Evolutionary conservation across 2,797 vertebrate genomes (phyloP), one percentile per base, ranked within the genome.

Genomic region (Platalea minor): DNA sequence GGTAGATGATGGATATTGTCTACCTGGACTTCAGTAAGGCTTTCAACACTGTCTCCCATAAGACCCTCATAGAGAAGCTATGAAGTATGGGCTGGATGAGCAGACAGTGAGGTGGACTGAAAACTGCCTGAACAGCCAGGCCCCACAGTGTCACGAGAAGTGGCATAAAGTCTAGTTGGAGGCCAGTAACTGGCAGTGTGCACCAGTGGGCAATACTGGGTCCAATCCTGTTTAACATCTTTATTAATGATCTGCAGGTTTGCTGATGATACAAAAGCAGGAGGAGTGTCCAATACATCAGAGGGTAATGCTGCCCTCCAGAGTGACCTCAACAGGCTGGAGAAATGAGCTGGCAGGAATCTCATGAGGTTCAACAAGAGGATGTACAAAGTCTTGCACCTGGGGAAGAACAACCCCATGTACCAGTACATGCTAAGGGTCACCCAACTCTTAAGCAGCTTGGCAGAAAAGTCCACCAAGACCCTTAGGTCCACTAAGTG

Each of bases 191-290:
- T 46, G 75, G 64, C 33, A 53, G 69, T 12, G 41, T 57, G 72
- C 73, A 41, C 15, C 50, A 65, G 73, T 45, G 72, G 48, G 84
- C 53, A 72, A 29, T 39, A 26, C 16, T 24, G 45, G n/a, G 41
- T 78, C 60, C 72, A 57, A 33, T 61, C 73, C 94, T 75, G 25
- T 56, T 83, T 54, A 91, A 91, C 18, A 78, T 50, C 90, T 95
- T 95, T 96, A 96, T 97, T 97, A 94, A 72, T 1, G 13, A 79
- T 35, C 54, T 93, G 59, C 26, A 81, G 20, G 46, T 19, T 70
- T 57, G 48, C 33, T 37, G 76, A 54, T 33, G 51, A 79, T 56
- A 82, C 67, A 86, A 21, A 88, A 13, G 60, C 63, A 46, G 61
- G 26, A 56, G 12, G 23, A 76, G 54, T 7, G 56, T 29, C 74